Base-by-base conservation (phyloP, 1,140 invertebrate genomes). In the Lasioglossum baleicum region DNA sequence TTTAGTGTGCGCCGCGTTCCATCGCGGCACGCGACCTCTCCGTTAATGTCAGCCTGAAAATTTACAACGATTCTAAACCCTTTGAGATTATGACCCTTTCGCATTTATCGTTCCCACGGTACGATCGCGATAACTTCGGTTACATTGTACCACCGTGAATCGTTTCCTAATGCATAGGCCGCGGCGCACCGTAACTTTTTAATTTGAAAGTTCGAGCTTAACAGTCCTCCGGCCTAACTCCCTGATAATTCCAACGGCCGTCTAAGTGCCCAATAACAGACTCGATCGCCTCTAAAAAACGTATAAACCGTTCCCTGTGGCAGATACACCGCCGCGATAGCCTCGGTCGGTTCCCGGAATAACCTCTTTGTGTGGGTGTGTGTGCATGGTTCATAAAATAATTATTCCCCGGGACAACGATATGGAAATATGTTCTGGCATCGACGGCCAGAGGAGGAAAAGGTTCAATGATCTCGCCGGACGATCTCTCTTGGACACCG, bases 11-110 rank as follows among this genome's bases (percentile, higher is more conserved):
- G 44, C 58, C 58, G 40, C 69, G 76, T 78, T 73, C 44, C 60
- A 22, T 6, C 48, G 13, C n/a, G 76, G 76, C 76, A 79, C 76
- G 76, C 76, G 76, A 79, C 76, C n/a, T 65, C 69, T 66, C 51
- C 76, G 76, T 79, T 79, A 79, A 79, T 73, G 76, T 79, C 76
- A 79, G 76, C 76, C 64, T 40, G 31, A 40, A 79, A 79, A 79
- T 79, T 79, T 73, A 73, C 76, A 44, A 73, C 76, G 70, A 79
- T 79, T 63, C 70, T 79, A 79, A 79, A 79, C 48, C 76, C 70
- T 79, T 79, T 73, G 70, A 73, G 76, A 79, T 79, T 79, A 73
- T 71, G 22, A 65, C 69, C 69, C 69, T 51, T 13, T 48, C 35
- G 76, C 69, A 53, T 79, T 79, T 79, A 79, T 73, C 76, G 69